Base-by-base conservation (phyloP, 2,888 invertebrate species). In the Hedychridium roseum region DNA sequence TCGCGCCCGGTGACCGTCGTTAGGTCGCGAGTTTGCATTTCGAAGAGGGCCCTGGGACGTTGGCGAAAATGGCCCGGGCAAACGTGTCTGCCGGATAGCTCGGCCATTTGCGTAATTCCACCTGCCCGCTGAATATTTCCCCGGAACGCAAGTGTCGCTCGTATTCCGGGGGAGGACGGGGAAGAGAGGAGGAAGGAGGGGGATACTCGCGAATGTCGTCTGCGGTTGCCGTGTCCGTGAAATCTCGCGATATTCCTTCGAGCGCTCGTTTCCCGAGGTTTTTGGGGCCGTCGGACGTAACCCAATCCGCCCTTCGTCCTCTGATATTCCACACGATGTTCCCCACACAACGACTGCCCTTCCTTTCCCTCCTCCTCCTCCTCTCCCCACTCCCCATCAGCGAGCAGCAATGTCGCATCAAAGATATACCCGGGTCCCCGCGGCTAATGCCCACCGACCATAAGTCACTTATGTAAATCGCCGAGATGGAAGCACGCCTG, bases 401-500 rank as follows among this genome's bases (percentile, higher is more conserved):
- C n/a, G n/a, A 51, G 52, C 58, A 54, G 47, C 30, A 18, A 55
- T 55, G 63, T 70, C 66, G 59, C 71, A 69, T 71, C 70, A 70
- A 71, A 71, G 72, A 72, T 68, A 65, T 57, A 55, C 51, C 44
- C 40, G 51, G 35, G 42, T 40, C 43, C 30, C 40, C 58, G 44
- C 14, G 43, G 46, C 54, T 65, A 66, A 69, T 70, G 58, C 53
- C 54, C 60, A 47, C 54, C 64, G 67, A 64, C 63, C 69, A 68
- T 72, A 73, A 73, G 70, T 73, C 69, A 73, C 64, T 73, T 73
- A 73, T 71, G 71, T 55, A 70, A 71, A 73, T 73, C 39, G 52
- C 44, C 16, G 56, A 54, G 57, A 59, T 57, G 51, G 64, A 60
- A 66, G 64, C 60, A 62, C 42, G 54, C 57, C 45, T 62, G 39